phyloP scores from a whole-genome alignment of 2,113 vertebrate genomes.

The Lophius piscatorius region DNA sequence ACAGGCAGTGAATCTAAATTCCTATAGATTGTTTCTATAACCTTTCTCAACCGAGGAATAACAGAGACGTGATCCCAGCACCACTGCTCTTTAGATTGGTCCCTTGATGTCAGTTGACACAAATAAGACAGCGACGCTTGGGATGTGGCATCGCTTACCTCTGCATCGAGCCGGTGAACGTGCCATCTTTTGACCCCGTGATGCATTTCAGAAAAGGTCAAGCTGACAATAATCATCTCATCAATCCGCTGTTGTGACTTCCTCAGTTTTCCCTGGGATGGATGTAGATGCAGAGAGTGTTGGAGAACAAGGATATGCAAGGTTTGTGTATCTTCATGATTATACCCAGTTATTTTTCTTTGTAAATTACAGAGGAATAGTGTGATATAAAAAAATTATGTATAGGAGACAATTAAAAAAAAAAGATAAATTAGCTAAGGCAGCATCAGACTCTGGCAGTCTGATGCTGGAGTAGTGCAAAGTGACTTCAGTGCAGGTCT shows the following conservation, averaged over 20 bases:
- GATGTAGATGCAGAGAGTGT: conserved; percentile 30
- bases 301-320: too few species aligned
- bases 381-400: too few species aligned
- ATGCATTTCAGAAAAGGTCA: conserved; percentile 85
- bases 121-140: conserved; percentile 73
- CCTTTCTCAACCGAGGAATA: conserved; percentile 76
- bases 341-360: too few species aligned
- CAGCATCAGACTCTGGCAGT: too few species aligned
- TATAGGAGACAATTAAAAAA: too few species aligned
- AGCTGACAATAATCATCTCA: conserved; percentile 78
- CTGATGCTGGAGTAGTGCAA: too few species aligned
- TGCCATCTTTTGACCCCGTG: conserved; percentile 75
- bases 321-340: too few species aligned
- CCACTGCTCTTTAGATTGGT: conserved; percentile 74
- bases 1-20: conserved; percentile 67
- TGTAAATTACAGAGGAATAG: too few species aligned
- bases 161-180: conserved; percentile 55
- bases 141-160: conserved; percentile 61
- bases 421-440: too few species aligned
- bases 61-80: conserved; percentile 72
- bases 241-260: conserved; percentile 67
- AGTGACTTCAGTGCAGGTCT: too few species aligned
- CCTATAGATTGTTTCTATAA: conserved; percentile 73
- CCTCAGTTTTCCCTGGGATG: conserved; percentile 64
- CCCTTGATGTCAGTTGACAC: conserved; percentile 69